A percentile compares a stretch with the other conserved stretches of the same genome.
These are phyloP conservation scores for Myopa tessellatipennis DNA, from an alignment of 2,888 invertebrate species.

Conservation along the genomic window DNA sequence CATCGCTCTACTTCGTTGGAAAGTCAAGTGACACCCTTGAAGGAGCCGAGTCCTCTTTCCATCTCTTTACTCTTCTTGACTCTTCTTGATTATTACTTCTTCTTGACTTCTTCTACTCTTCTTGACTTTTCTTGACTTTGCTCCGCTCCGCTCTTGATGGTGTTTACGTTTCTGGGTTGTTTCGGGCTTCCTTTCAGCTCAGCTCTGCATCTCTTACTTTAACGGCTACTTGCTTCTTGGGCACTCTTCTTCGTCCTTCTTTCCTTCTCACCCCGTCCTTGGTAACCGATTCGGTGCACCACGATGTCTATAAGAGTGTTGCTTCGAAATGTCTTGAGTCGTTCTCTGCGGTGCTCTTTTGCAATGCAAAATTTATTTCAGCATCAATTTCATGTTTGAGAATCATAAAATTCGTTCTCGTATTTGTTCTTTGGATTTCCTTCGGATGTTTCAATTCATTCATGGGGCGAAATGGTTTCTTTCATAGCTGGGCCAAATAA, in stretches of 20 bases:
- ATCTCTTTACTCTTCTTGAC: too few relatives aligned
- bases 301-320: too few relatives aligned
- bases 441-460: not conserved
- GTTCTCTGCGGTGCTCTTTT: not conserved
- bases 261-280: too few relatives aligned
- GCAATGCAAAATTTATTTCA: conserved; percentile 19
- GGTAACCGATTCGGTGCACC: too few relatives aligned
- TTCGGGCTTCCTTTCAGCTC: not conserved
- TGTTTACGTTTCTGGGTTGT: not conserved
- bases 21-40: conserved; percentile 6
- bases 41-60: not conserved
- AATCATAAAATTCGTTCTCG: conserved; percentile 11
- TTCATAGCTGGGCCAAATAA: too few relatives aligned
- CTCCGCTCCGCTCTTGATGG: not conserved
- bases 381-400: conserved; percentile 16
- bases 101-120: not conserved
- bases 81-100: not conserved
- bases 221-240: too few relatives aligned
- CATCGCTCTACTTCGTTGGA: conserved; percentile 13
- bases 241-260: too few relatives aligned
- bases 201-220: too few relatives aligned
- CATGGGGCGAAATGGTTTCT: not conserved
- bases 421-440: not conserved
- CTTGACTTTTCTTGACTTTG: not conserved
- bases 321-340: not conserved